Conservation (phyloP, 92 coral and sea anemone genomes). For the Porites rus region DNA sequence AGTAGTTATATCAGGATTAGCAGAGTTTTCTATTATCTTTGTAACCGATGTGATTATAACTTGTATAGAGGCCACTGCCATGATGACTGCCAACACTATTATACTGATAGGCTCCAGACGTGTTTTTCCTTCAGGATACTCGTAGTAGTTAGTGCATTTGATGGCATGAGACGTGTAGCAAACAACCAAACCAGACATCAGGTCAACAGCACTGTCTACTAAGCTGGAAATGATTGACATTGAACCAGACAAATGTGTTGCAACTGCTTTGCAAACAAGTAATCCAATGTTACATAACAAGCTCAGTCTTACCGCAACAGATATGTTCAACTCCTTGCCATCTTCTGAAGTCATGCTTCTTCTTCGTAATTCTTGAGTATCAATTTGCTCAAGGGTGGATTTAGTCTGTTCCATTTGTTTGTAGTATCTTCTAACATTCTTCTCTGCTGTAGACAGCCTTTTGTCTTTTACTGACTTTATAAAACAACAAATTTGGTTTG, state of each 20-base stretch:
- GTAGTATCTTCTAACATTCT: conserved; percentile 87
- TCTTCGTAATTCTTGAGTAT: conserved; percentile 29
- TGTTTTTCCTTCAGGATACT: conserved; percentile 95
- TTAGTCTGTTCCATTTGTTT: conserved; percentile 73
- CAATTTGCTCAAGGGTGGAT: conserved; percentile 57
- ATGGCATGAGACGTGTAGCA: conserved; percentile 92
- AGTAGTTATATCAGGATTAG: conserved; percentile 75
- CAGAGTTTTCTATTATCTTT: conserved; percentile 67
- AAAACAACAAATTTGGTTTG: conserved; percentile 1
- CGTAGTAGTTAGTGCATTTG: conserved; percentile 85
- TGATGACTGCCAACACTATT: conserved; percentile 88
- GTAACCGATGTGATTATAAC: conserved; percentile 82
- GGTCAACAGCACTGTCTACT: conserved; percentile 95
- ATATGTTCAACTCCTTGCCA: conserved; percentile 2
- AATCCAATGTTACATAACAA: conserved; percentile 76
- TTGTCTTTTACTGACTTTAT: not conserved
- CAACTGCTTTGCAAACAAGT: conserved; percentile 83
- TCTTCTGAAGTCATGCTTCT: not conserved
- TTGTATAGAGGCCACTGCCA: conserved; percentile 97
- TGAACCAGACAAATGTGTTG: conserved; percentile 90
- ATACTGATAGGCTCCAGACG: conserved; percentile 92
- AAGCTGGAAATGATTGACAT: conserved; percentile 97
- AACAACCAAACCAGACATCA: conserved; percentile 85
- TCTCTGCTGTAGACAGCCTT: conserved; percentile 21
- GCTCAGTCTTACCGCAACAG: conserved; percentile 76